Evolutionary conservation across 1,140 invertebrate species (phyloP).

Genomic region (Heliothis subflexa): DNA sequence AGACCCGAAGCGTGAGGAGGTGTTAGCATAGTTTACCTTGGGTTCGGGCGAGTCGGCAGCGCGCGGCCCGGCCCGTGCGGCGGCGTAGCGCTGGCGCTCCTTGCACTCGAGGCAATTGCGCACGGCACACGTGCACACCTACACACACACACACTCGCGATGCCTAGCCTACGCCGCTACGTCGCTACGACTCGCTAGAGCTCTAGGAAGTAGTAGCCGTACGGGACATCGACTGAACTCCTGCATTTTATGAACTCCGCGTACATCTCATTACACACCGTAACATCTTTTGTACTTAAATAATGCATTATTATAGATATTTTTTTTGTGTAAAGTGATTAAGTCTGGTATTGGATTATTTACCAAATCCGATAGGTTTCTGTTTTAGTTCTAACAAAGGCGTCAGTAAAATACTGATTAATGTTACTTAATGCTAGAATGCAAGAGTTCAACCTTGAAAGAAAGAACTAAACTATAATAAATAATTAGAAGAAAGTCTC

Average conservation of each 20-base stretch:
- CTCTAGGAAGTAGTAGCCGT: constrained; percentile 41
- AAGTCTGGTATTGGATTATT: too few species aligned
- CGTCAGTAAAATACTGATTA: too few species aligned
- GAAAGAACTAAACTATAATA: constrained; percentile 32
- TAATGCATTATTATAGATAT: too few species aligned
- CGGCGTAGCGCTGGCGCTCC: constrained; percentile 91
- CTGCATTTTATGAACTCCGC: constrained; percentile 14
- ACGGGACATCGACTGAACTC: constrained; percentile 24
- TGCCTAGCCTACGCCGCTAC: constrained; percentile 58
- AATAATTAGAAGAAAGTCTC: constrained; percentile 30
- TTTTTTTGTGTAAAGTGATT: too few species aligned
- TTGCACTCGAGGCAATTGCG: constrained; percentile 99
- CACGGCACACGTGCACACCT: constrained; percentile 99
- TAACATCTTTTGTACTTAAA: too few species aligned
- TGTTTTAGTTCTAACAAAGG: too few species aligned
- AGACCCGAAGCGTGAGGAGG: constrained; percentile 18
- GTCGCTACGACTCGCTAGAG: constrained; percentile 44
- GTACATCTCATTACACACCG: neutral
- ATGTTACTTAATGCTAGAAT: neutral
- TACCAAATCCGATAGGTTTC: too few species aligned
- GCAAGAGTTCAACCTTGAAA: constrained; percentile 20
- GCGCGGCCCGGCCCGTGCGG: constrained; percentile 66
- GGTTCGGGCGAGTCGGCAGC: constrained; percentile 78
- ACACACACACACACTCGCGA: constrained; percentile 79
- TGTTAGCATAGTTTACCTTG: constrained; percentile 74